phyloP scores from a whole-genome alignment of 1,140 invertebrate species.

The Lethrus apterus region DNA sequence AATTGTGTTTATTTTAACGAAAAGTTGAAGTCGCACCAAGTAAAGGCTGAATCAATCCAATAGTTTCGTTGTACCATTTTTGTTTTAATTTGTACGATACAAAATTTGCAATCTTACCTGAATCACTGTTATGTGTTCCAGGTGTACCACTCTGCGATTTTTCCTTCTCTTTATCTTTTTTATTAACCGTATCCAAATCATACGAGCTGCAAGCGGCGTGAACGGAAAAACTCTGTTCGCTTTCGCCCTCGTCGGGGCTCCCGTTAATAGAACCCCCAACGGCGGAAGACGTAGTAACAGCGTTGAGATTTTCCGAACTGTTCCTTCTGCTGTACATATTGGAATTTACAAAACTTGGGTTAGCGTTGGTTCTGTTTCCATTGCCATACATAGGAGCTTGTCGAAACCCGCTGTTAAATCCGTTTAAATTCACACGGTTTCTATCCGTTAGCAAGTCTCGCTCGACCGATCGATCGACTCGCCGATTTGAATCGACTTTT shows the following conservation, averaged over 20 bases:
- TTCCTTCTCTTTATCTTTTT: slow-evolving; percentile 8
- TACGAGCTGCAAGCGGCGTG: slow-evolving; percentile 4
- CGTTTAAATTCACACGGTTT: slow-evolving; percentile 30
- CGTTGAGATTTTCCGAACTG: neutral
- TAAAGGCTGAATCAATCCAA: no score
- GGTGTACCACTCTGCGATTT: slow-evolving; percentile 4
- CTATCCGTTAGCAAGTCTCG: no score
- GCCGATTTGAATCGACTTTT: slow-evolving; percentile 40
- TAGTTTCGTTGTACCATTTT: no score
- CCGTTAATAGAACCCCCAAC: no score
- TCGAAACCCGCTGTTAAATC: slow-evolving; percentile 14
- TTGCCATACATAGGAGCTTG: slow-evolving; percentile 50
- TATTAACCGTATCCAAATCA: slow-evolving; percentile 1
- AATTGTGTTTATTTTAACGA: no score
- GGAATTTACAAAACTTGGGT: neutral
- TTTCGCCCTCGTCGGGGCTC: no score
- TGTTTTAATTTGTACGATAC: no score
- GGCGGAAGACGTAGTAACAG: neutral
- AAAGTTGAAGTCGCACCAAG: no score
- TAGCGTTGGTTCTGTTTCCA: neutral
- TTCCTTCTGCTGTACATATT: neutral
- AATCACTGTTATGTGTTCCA: slow-evolving; percentile 7
- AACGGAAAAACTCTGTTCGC: neutral
- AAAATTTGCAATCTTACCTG: no score
- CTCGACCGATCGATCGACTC: no score